Base-by-base conservation (phyloP, 2,113 vertebrate genomes). In the Aptenodytes patagonicus region DNA sequence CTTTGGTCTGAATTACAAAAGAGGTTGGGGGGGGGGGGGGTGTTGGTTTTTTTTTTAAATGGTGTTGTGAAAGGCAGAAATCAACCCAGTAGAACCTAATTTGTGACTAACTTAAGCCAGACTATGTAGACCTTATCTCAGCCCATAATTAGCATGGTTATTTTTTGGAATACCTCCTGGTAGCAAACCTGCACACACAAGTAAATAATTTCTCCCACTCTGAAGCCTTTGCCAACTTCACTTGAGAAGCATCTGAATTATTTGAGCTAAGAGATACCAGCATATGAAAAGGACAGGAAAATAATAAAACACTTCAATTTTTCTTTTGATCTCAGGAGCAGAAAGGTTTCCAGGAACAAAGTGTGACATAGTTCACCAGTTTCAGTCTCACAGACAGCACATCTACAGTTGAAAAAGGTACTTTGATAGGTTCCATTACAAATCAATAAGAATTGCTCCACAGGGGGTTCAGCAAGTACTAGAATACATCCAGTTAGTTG, bases 71-170 rank as follows among this genome's bases (percentile, higher is more conserved):
- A 85, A 88, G 70, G 40, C 40, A 87, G 87, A 81, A 95, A 70
- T 64, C 61, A 83, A 71, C 17, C 7, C 49, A 40, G 21, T 18
- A 95, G 64, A 77, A 64, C 19, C 4, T 29, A 81, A 89, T 95
- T 97, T 90, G 95, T 96, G 13, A 96, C 96, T 96, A 95, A 97
- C 94, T 88, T 80, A 42, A 93, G 20, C 18, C 54, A 68, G 91
- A 66, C 58, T 85, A 17, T 81, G 78, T 26, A 95, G 88, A 89
- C 90, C 72, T 96, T 94, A 95, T 96, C 94, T 97, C 72, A 89
- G 60, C 17, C 64, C 34, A 42, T 87, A 91, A 92, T 94, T 92
- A 91, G 38, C 68, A 13, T 47, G 73, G 90, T 44, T 90, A 34
- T 76, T 95, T 94, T 88, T 83, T 93, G 26, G 83, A 89, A 87